phyloP scores from a whole-genome alignment of 1,140 invertebrate species.

The Nephotettix cincticeps region DNA sequence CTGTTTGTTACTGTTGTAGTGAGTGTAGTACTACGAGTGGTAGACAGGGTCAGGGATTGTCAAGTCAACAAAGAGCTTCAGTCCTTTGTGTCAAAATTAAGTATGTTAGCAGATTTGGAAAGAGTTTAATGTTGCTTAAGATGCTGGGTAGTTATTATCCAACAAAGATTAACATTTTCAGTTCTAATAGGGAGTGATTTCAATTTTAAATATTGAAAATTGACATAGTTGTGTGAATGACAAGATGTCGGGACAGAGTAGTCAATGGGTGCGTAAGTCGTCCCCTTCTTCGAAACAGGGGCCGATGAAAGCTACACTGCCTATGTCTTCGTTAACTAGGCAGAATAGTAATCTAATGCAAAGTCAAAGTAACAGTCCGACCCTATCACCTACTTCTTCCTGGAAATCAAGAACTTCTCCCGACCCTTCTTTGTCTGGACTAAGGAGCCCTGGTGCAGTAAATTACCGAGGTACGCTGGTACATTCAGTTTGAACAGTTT shows the following conservation, averaged over 20 bases:
- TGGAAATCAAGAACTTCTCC: slow-evolving; percentile 63
- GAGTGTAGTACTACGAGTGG: slow-evolving; percentile 2
- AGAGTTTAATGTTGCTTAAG: background rate
- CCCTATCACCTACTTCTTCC: slow-evolving; percentile 60
- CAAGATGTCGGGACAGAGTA: slow-evolving; percentile 55
- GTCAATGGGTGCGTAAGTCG: slow-evolving; percentile 62
- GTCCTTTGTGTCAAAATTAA: background rate
- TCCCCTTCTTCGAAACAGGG: slow-evolving; percentile 68
- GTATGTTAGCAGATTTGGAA: background rate
- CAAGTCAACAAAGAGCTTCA: slow-evolving; percentile 17
- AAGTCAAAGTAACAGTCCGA: slow-evolving; percentile 62
- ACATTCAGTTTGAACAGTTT: no score
- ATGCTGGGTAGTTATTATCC: background rate
- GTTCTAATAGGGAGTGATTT: background rate
- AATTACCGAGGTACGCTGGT: slow-evolving; percentile 36
- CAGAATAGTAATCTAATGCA: slow-evolving; percentile 53
- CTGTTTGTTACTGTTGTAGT: background rate
- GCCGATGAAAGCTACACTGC: slow-evolving; percentile 70
- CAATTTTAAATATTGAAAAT: background rate
- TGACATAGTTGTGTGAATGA: slow-evolving; percentile 28
- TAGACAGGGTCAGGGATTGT: slow-evolving; percentile 17
- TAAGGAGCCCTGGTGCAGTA: slow-evolving; percentile 62
- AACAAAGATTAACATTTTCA: background rate
- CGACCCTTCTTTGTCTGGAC: slow-evolving; percentile 64
- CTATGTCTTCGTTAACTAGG: slow-evolving; percentile 66